phyloP scores from a whole-genome alignment of 2,797 vertebrate genomes.

The Cercopithecus diana region DNA sequence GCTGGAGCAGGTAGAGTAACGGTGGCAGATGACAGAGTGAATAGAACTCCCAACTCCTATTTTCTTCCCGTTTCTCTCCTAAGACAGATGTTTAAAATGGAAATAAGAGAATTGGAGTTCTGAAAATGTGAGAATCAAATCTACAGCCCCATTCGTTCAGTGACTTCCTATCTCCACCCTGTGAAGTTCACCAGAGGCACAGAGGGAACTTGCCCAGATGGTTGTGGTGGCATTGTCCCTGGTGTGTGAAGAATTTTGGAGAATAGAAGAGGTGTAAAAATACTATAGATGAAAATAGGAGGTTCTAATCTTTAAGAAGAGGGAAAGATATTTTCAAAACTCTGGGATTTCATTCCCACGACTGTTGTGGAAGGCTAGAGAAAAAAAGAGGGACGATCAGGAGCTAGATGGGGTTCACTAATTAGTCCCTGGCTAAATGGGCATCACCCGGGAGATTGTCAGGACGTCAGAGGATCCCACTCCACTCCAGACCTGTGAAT shows the following conservation, averaged over 20 bases:
- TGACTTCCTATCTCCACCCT: background rate
- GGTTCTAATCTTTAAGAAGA: background rate
- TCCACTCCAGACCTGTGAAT: background rate
- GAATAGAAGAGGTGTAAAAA: background rate
- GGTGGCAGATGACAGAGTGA: background rate
- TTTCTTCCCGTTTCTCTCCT: background rate
- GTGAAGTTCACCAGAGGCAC: background rate
- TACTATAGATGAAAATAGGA: background rate
- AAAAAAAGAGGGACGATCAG: background rate
- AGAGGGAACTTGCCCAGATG: background rate
- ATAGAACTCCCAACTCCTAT: background rate
- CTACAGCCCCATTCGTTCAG: background rate
- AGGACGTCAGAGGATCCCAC: background rate
- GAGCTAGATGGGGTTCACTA: background rate
- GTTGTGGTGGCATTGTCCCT: background rate
- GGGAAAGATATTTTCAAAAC: background rate
- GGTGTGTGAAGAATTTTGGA: background rate
- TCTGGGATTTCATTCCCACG: background rate
- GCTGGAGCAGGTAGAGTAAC: background rate
- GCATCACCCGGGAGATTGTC: background rate
- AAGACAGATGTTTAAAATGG: background rate
- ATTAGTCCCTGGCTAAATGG: background rate
- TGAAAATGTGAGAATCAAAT: background rate
- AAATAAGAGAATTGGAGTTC: background rate
- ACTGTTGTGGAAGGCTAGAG: background rate